phyloP scores from a whole-genome alignment of 1,140 invertebrate genomes.

The Lanistes nyassanus region DNA sequence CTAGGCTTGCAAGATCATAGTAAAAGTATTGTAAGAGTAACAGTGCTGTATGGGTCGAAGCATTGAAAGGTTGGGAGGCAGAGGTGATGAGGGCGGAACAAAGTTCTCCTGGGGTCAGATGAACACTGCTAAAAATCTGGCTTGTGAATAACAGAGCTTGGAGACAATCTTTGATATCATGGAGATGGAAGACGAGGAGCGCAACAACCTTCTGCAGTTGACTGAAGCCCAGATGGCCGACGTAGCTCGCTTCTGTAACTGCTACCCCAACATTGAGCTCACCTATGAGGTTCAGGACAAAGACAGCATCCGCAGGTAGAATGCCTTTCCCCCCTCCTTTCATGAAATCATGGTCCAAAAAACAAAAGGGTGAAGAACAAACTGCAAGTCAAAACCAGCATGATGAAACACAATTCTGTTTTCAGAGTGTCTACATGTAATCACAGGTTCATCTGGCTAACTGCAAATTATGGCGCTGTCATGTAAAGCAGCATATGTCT shows the following conservation, averaged over 20 bases:
- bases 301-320: slow-evolving; percentile 73
- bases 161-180: slow-evolving; percentile 99
- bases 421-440: no score
- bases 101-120: neutral
- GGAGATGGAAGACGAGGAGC: slow-evolving; percentile 95
- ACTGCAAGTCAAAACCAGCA: no score
- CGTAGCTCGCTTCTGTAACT: slow-evolving; percentile 97
- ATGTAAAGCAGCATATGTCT: no score
- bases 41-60: no score
- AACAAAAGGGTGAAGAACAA: no score
- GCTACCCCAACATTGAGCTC: slow-evolving; percentile 98
- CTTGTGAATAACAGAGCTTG: slow-evolving; percentile 73
- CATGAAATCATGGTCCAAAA: no score
- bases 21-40: neutral
- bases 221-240: slow-evolving; percentile 91
- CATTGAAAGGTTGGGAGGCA: neutral
- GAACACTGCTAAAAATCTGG: neutral
- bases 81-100: neutral
- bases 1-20: neutral
- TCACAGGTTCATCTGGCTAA: no score
- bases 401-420: no score
- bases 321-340: no score
- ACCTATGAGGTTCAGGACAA: slow-evolving; percentile 90
- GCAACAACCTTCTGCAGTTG: slow-evolving; percentile 86
- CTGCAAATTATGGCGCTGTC: no score